phyloP scores from a whole-genome alignment of 2,797 vertebrate species.

The Manis pentadactyla region DNA sequence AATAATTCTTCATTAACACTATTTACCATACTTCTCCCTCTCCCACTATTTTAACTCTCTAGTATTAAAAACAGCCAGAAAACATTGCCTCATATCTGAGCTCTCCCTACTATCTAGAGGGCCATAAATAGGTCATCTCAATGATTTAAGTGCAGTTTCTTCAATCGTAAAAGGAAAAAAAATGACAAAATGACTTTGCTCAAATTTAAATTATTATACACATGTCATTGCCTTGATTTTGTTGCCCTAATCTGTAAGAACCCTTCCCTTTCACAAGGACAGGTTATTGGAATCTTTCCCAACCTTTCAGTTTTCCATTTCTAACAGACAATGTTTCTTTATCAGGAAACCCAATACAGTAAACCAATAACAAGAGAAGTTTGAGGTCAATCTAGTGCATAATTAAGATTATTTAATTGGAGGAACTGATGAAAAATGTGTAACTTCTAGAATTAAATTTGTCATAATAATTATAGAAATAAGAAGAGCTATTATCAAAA shows the following conservation, averaged over 20 bases:
- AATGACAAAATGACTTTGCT: background rate
- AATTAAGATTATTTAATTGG: background rate
- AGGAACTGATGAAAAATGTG: background rate
- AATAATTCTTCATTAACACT: conserved; percentile 3
- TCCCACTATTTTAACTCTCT: background rate
- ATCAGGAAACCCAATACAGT: background rate
- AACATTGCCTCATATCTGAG: background rate
- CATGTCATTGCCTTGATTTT: background rate
- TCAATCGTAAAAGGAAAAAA: background rate
- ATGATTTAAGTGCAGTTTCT: background rate
- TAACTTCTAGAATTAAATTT: background rate
- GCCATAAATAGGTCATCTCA: background rate
- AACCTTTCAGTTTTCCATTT: background rate
- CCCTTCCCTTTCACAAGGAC: background rate
- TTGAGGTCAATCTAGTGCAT: background rate
- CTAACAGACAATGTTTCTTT: background rate
- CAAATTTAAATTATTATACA: background rate
- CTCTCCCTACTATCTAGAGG: background rate
- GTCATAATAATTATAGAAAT: background rate
- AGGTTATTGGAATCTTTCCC: background rate
- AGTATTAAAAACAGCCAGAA: background rate
- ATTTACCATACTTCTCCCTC: background rate
- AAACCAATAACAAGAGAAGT: background rate
- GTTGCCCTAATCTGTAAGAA: background rate
- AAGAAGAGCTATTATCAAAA: background rate